phyloP scores from a whole-genome alignment of 1,140 invertebrate species.

The Philotrypesis tridentata region DNA sequence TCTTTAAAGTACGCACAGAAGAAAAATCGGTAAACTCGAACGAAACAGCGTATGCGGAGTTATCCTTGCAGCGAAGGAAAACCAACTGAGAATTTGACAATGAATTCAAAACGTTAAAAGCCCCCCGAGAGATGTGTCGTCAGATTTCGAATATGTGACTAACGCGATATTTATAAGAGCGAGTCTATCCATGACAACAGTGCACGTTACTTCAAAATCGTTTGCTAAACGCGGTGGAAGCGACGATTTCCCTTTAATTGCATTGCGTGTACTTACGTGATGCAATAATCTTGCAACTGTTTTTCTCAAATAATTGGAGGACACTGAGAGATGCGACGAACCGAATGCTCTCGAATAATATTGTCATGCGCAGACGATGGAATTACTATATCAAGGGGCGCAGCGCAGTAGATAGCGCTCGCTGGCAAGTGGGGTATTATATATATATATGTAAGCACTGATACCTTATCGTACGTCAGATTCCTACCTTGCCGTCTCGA shows the following conservation, averaged over 20 bases:
- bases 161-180: slow-evolving; percentile 2
- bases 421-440: too few species aligned
- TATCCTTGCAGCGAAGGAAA: neutral
- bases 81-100: neutral
- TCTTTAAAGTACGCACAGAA: neutral
- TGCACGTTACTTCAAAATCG: neutral
- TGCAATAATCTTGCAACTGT: slow-evolving; percentile 49
- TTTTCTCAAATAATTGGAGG: slow-evolving; percentile 25
- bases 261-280: slow-evolving; percentile 50
- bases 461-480: too few species aligned
- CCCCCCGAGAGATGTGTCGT: neutral
- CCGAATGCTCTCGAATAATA: slow-evolving; percentile 18
- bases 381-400: too few species aligned
- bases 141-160: slow-evolving; percentile 22
- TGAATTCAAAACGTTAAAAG: slow-evolving; percentile 25
- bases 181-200: slow-evolving; percentile 39
- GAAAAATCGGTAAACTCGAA: too few species aligned
- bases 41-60: too few species aligned
- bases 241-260: slow-evolving; percentile 14
- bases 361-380: too few species aligned
- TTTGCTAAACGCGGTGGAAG: too few species aligned
- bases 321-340: neutral
- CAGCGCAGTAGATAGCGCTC: too few species aligned
- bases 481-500: too few species aligned
- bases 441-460: too few species aligned